Evolutionary conservation across 2,113 vertebrate genomes (phyloP).

Genomic region (Cottus gobio): DNA sequence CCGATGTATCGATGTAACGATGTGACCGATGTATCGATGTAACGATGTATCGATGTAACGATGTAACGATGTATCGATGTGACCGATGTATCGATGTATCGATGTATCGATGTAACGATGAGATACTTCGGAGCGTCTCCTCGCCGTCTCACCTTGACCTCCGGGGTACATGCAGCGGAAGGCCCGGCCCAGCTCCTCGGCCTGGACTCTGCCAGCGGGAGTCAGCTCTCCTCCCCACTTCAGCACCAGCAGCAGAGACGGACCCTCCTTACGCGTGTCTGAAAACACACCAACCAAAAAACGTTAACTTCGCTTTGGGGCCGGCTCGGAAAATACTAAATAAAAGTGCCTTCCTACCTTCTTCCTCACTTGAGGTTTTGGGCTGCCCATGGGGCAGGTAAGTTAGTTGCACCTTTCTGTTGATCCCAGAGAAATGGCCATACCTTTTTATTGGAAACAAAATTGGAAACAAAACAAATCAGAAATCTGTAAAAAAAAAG

Average conservation of each 20-base stretch:
- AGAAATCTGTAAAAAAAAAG: not conserved
- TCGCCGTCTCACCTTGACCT: constrained; percentile 89
- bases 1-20: too few relatives aligned
- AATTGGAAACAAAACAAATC: not conserved
- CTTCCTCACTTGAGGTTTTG: constrained; percentile 93
- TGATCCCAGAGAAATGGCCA: constrained; percentile 99
- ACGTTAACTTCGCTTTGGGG: not conserved
- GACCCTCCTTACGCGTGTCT: constrained; percentile 87
- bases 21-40: too few relatives aligned
- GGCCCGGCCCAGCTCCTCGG: constrained; percentile 95
- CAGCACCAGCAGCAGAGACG: constrained; percentile 93
- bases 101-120: too few relatives aligned
- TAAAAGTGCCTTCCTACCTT: constrained; percentile 82
- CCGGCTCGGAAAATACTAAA: not conserved
- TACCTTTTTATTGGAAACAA: constrained; percentile 84
- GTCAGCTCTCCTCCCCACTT: constrained; percentile 99
- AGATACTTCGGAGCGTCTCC: too few relatives aligned
- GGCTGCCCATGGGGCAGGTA: constrained; percentile 94
- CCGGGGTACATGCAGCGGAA: constrained; percentile 99
- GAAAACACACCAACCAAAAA: not conserved
- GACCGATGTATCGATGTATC: too few relatives aligned
- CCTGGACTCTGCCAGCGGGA: constrained; percentile 93
- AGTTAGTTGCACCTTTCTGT: constrained; percentile 97
- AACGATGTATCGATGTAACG: too few relatives aligned
- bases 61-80: too few relatives aligned